Percentiles rank a stretch among this genome's conserved stretches.
phyloP scores from a whole-genome alignment of 2,113 vertebrate genomes.

The Sylvia atricapilla region DNA sequence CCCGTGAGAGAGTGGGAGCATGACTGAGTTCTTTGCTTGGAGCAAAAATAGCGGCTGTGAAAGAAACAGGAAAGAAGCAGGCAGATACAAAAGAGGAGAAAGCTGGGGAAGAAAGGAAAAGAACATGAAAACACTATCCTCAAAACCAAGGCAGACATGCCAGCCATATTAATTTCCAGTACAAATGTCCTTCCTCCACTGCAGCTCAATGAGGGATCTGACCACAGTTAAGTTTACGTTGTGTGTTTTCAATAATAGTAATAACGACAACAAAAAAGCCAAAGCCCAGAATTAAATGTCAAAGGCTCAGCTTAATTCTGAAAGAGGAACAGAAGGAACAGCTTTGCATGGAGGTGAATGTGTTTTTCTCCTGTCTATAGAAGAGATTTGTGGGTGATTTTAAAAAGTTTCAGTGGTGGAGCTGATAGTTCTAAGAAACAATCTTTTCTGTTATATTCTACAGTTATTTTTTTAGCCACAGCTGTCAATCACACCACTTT shows the following conservation, averaged over 20 bases:
- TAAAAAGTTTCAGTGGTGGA: background rate
- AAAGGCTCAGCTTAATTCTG: background rate
- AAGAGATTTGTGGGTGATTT: constrained; percentile 36
- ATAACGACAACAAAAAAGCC: background rate
- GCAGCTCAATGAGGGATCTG: background rate
- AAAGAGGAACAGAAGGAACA: background rate
- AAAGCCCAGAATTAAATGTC: background rate
- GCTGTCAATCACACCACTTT: background rate
- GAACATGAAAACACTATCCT: constrained; percentile 35
- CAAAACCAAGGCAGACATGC: constrained; percentile 12
- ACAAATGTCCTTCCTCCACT: background rate
- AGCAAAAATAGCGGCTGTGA: constrained; percentile 7
- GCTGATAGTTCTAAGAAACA: background rate
- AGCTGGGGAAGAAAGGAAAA: constrained; percentile 31
- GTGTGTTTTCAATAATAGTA: background rate
- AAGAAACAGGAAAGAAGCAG: background rate
- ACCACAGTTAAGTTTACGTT: background rate
- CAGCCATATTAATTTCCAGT: constrained; percentile 19
- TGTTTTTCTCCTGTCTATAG: background rate
- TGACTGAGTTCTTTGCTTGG: constrained; percentile 6
- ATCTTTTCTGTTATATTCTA: background rate
- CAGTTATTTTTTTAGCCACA: constrained; percentile 2
- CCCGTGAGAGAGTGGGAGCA: background rate
- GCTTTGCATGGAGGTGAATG: background rate
- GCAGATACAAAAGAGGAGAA: constrained; percentile 39